Evolutionary conservation across 2,113 vertebrate species (phyloP), one percentile per base, ranked within the genome.

Genomic region (Platichthys flesus): DNA sequence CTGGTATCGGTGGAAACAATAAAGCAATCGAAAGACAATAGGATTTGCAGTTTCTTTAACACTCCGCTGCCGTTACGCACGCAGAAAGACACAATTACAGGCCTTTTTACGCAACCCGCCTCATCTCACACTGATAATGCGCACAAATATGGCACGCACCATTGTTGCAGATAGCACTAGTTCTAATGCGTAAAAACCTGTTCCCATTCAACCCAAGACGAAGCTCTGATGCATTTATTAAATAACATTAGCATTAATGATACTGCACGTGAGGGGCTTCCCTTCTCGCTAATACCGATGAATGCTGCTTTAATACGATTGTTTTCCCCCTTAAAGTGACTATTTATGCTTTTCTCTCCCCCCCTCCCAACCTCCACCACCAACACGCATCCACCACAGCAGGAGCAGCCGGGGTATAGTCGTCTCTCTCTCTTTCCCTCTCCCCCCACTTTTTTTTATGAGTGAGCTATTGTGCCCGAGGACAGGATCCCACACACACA

Each of bases 401-500:
- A 96, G 95, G 94, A 97, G 94, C 96, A 97, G 96, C 95, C 95
- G 94, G 95, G 95, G 47, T 51, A 51, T 95, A 95, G 94, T 95
- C 83, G 15, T 51, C 47, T 51, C 47, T 51, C 47, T 18, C 47
- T 51, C 47, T 51, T 15, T 18, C 47, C 16, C 18, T 15, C 6
- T 5, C 24, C 24, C 24, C 24, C 24, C 24, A 2, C 24, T 15
- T 51, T 51, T 51, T 94, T 97, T 96, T 98, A 95, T 96, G 96
- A 96, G 95, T 95, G 95, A 95, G 95, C 96, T 95, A 96, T 96
- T 96, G 97, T 96, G 97, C 96, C 97, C 90, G 95, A 94, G 97
- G 97, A 97, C 94, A 98, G 95, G 96, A 96, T 98, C 96, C 96
- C 96, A 96, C 97, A 96, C 97, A 96, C 96, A 96, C 96, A 98